Evolutionary conservation across 2,113 vertebrate species (phyloP), one percentile per base, ranked within the genome.

Genomic region (Tauraco erythrolophus): DNA sequence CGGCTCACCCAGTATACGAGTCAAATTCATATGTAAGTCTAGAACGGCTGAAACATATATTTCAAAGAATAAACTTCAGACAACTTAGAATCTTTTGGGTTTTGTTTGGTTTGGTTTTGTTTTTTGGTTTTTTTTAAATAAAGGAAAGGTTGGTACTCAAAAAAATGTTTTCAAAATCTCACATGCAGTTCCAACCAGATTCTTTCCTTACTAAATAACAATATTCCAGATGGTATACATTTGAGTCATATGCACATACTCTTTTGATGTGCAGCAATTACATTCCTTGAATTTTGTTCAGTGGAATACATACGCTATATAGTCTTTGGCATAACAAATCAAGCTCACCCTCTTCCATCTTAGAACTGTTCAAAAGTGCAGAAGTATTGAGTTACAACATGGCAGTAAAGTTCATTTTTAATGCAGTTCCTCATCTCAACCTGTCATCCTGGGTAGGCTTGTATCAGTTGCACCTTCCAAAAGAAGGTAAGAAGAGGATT

Each of bases 11-110:
- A 66, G 43, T 21, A 17, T 1, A 4, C 6, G 24, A 84, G 21
- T 90, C 54, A 56, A 14, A 50, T 31, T 17, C 23, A n/a, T 27
- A 39, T 4, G 1, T 8, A 25, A 51, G 13, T 27, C 23, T 68
- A 90, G 21, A 83, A 24, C 6, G 61, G 13, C 19, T 45, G 24
- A 58, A 31, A 43, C 41, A 9, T 71, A 2, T 37, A 54, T 80
- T 77, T 76, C 33, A 30, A 82, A 54, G 14, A 46, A 56, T 46
- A 37, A 51, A 39, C 4, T 66, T 82, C 61, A 48, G 68, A 65
- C 2, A 43, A 61, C 15, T 21, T 57, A 19, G 3, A 21, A 23
- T 1, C 12, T 4, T 11, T n/a, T n/a, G n/a, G n/a, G n/a, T n/a
- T n/a, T n/a, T n/a, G n/a, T n/a, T n/a, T n/a, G n/a, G n/a, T n/a